These are phyloP conservation scores for Pachymerium ferrugineum DNA, from an alignment of 2,888 invertebrate species.

Conservation along the genomic window DNA sequence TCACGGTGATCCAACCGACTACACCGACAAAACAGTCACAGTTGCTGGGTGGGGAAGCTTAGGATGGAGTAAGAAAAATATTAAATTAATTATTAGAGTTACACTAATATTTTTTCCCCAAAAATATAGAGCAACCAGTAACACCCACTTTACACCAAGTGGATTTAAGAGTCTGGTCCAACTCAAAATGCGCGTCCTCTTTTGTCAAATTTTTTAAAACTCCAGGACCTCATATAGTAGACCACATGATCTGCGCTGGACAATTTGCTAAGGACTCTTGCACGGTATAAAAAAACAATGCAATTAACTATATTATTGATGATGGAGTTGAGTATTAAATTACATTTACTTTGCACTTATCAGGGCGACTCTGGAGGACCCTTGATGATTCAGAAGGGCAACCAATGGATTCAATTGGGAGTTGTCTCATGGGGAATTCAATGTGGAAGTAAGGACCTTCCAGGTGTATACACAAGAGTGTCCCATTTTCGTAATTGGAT, in stretches of 20 bases:
- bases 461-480: slow-evolving; percentile 36
- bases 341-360: not conserved
- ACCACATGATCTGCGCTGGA: slow-evolving; percentile 82
- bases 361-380: slow-evolving; percentile 37
- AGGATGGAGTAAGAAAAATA: not conserved
- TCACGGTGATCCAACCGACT: slow-evolving; percentile 56
- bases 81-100: not conserved
- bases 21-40: slow-evolving; percentile 65
- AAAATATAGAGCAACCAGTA: slow-evolving; percentile 32
- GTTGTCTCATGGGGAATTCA: slow-evolving; percentile 38
- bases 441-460: slow-evolving; percentile 34
- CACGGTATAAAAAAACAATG: slow-evolving; percentile 55
- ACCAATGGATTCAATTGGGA: slow-evolving; percentile 36
- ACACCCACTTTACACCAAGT: slow-evolving; percentile 48
- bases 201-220: slow-evolving; percentile 36
- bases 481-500: slow-evolving; percentile 34
- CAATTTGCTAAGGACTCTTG: slow-evolving; percentile 78
- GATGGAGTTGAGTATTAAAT: not conserved
- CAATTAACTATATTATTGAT: not conserved
- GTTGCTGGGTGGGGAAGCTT: slow-evolving; percentile 87
- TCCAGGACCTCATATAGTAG: slow-evolving; percentile 78
- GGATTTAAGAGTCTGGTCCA: slow-evolving; percentile 38
- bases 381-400: slow-evolving; percentile 32
- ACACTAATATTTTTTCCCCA: not conserved
- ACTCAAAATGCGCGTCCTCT: slow-evolving; percentile 36